Evolutionary conservation across 1,140 invertebrate genomes (phyloP).

Genomic region (Pseudomyrmex gracilis): DNA sequence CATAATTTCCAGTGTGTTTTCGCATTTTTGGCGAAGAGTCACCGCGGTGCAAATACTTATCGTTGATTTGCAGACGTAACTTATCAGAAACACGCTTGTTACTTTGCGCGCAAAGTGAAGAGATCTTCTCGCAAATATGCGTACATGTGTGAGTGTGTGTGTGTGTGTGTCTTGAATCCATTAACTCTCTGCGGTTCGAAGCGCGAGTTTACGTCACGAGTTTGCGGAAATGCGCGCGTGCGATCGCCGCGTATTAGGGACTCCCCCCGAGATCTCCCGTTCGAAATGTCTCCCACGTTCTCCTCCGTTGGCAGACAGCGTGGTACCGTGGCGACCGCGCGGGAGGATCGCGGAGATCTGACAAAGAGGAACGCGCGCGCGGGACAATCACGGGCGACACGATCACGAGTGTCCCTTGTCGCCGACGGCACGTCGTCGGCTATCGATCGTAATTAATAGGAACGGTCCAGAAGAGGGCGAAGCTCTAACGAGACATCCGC

Average conservation of each 20-base stretch:
- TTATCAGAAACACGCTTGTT: constrained; percentile 25
- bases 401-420: constrained; percentile 20
- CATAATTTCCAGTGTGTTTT: constrained; percentile 64
- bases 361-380: constrained; percentile 11
- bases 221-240: not conserved
- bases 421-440: constrained; percentile 8
- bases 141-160: too few relatives aligned
- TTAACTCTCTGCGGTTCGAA: not conserved
- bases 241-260: constrained; percentile 26
- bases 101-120: not conserved
- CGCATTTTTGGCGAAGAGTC: constrained; percentile 77
- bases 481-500: constrained; percentile 65
- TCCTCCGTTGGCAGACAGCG: constrained; percentile 67
- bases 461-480: constrained; percentile 35
- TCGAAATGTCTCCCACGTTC: constrained; percentile 66
- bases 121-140: not conserved
- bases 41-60: constrained; percentile 44
- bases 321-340: constrained; percentile 57
- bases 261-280: constrained; percentile 1
- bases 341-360: not conserved
- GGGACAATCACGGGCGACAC: constrained; percentile 69
- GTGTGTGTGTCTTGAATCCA: not conserved
- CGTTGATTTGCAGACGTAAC: constrained; percentile 57
- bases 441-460: constrained; percentile 62
- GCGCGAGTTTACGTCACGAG: not conserved